These are phyloP conservation scores for Microplitis demolitor DNA, from an alignment of 1,140 invertebrate genomes.

Conservation along the genomic window DNA sequence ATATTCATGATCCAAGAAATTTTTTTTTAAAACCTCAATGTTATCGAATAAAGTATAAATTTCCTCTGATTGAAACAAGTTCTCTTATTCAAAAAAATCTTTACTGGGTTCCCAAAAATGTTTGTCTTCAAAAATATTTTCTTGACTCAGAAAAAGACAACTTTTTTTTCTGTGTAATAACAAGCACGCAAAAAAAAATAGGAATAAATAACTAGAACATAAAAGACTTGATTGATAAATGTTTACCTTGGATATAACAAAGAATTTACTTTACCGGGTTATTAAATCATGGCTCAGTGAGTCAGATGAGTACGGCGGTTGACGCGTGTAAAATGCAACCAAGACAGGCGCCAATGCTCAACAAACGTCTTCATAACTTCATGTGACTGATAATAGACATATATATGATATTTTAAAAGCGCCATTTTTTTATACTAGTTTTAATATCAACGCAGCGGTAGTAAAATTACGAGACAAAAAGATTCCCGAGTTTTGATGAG, in stretches of 20 bases:
- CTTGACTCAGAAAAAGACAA: neutral
- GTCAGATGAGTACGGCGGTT: neutral
- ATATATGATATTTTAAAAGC: too few species aligned
- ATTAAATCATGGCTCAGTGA: slow-evolving; percentile 11
- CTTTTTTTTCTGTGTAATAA: slow-evolving; percentile 2
- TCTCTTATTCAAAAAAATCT: too few species aligned
- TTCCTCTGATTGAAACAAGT: too few species aligned
- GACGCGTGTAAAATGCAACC: slow-evolving; percentile 3
- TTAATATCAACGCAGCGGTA: slow-evolving; percentile 13
- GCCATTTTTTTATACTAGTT: too few species aligned
- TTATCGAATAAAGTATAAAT: too few species aligned
- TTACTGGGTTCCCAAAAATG: too few species aligned
- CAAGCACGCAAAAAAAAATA: neutral
- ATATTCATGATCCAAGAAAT: too few species aligned
- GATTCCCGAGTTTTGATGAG: slow-evolving; percentile 13
- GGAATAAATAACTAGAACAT: neutral
- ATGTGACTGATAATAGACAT: slow-evolving; percentile 28
- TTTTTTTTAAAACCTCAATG: too few species aligned
- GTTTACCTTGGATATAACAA: slow-evolving; percentile 8
- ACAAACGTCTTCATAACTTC: slow-evolving; percentile 16
- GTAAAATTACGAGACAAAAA: neutral
- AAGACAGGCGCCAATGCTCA: slow-evolving; percentile 26
- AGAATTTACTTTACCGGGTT: neutral
- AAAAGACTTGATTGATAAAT: neutral
- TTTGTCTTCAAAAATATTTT: too few species aligned